Percentiles rank a stretch among this genome's conserved stretches.
These are phyloP conservation scores for Abrostola triplasia DNA, from an alignment of 2,888 invertebrate genomes.

Conservation along the genomic window DNA sequence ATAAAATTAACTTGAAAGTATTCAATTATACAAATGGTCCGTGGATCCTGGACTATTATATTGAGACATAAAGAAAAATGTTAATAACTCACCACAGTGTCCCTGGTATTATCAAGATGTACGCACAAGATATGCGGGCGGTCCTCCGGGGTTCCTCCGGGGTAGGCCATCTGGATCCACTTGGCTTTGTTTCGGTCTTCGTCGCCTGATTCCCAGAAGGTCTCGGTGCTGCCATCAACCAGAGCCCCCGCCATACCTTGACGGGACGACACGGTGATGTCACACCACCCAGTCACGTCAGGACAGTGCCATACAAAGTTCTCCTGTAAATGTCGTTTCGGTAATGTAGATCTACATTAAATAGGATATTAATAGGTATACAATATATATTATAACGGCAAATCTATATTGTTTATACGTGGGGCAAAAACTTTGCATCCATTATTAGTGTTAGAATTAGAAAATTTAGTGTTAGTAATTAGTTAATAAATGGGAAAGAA, in stretches of 20 bases:
- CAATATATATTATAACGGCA: too few species aligned
- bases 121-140: constrained; percentile 93
- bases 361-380: not conserved
- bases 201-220: constrained; percentile 99
- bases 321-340: constrained; percentile 62
- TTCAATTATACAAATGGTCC: too few species aligned
- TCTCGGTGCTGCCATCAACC: constrained; percentile 98
- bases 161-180: constrained; percentile 90
- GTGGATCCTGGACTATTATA: too few species aligned
- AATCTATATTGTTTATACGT: too few species aligned
- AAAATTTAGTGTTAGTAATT: too few species aligned
- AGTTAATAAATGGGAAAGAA: too few species aligned
- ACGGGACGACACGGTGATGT: constrained; percentile 96
- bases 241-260: constrained; percentile 98
- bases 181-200: constrained; percentile 98
- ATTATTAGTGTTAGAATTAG: too few species aligned
- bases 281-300: constrained; percentile 93
- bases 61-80: not conserved
- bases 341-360: not conserved
- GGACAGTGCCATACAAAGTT: constrained; percentile 90
- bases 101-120: constrained; percentile 98
- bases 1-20: too few species aligned
- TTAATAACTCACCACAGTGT: constrained; percentile 91
- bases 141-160: constrained; percentile 80
- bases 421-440: too few species aligned